Evolutionary conservation across 2,113 vertebrate species (phyloP).

Genomic region (Gavialis gangeticus): DNA sequence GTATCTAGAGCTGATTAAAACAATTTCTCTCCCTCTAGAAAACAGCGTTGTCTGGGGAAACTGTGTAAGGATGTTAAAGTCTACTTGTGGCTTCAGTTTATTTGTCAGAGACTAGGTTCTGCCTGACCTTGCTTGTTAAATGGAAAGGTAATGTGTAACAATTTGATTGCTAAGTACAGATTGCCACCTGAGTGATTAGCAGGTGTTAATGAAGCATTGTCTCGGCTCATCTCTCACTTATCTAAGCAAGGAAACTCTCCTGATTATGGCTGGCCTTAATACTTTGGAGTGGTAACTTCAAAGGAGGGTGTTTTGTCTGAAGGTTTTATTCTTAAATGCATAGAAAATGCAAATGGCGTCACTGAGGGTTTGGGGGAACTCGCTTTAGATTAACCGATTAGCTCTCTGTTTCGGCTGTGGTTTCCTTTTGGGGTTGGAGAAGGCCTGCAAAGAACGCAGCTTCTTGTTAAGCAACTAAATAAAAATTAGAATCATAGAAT

Average conservation of each 20-base stretch:
- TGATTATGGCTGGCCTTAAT: slow-evolving; percentile 27
- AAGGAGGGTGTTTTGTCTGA: neutral
- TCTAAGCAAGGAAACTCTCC: slow-evolving; percentile 38
- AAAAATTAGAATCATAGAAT: neutral
- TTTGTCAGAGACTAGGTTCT: slow-evolving; percentile 38
- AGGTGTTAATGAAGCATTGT: slow-evolving; percentile 41
- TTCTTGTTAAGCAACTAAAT: neutral
- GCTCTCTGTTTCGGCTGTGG: slow-evolving; percentile 24
- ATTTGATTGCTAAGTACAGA: slow-evolving; percentile 19
- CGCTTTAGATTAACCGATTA: neutral
- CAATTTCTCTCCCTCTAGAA: neutral
- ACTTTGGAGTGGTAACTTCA: slow-evolving; percentile 14
- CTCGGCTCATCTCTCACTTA: neutral
- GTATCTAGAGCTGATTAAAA: neutral
- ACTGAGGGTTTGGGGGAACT: neutral
- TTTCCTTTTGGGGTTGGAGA: slow-evolving; percentile 53
- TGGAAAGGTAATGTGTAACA: neutral
- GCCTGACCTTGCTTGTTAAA: slow-evolving; percentile 35
- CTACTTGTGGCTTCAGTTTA: neutral
- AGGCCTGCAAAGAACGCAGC: slow-evolving; percentile 18
- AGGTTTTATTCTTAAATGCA: neutral
- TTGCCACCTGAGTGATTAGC: neutral
- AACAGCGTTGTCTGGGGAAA: neutral
- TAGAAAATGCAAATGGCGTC: neutral
- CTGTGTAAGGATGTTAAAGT: neutral